Percentiles rank a stretch among this genome's conserved stretches.
Conservation (phyloP, 2,113 vertebrate genomes). For the Centropus unirufus region DNA sequence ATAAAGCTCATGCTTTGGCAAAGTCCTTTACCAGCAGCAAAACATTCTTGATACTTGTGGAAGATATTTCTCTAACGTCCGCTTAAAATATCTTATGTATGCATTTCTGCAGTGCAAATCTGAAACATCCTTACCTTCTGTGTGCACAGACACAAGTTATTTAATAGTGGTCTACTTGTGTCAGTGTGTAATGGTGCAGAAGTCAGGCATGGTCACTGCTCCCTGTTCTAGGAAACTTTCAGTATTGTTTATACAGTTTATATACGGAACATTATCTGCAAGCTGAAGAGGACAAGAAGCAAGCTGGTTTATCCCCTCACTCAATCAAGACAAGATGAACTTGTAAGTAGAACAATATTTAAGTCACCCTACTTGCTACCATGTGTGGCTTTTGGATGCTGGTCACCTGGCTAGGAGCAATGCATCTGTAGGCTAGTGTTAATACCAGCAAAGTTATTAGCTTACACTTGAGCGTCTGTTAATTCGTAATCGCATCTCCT, state of each 20-base stretch:
- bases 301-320: neutral
- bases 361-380: neutral
- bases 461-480: neutral
- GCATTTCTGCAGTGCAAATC: neutral
- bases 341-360: neutral
- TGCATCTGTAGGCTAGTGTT: neutral
- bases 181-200: neutral
- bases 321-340: neutral
- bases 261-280: neutral
- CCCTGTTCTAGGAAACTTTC: neutral
- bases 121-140: neutral
- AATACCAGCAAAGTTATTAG: neutral
- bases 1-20: neutral
- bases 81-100: neutral
- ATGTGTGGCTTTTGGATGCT: neutral
- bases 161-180: neutral
- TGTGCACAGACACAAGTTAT: neutral
- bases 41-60: neutral
- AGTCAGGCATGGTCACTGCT: neutral
- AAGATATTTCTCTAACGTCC: neutral
- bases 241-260: neutral
- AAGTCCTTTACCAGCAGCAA: neutral
- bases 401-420: neutral
- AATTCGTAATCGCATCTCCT: conserved; percentile 15
- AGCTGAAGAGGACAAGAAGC: neutral